Base-by-base conservation (phyloP, 2,797 vertebrate genomes). In the Eupleurogrammus muticus region DNA sequence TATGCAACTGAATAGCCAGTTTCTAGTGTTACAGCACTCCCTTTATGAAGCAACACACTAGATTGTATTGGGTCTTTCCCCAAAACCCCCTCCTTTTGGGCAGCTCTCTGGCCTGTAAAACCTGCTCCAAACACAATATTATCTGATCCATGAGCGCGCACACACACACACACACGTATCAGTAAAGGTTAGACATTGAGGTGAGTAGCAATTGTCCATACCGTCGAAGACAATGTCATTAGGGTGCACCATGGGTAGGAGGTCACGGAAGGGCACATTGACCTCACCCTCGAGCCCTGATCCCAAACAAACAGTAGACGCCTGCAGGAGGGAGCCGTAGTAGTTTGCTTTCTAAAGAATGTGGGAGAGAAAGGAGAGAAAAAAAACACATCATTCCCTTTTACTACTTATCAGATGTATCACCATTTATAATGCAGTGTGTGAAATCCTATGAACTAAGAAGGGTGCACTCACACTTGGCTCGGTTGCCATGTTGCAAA, bases 241-340 rank as follows among this genome's bases (percentile, higher is more conserved):
- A 38, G 98, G 96, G 51, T 96, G 93, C 79, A 97, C 96, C 96
- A 98, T 99, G 62, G 98, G 98, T 61, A 99, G 91, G 69, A 99
- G 92, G 58, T 96, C 92, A 23, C 93, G 77, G 82, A 99, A 96
- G 0, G 97, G 97, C 40, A 97, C 91, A 5, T 95, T 94, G 70
- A 97, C 86, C 0, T 98, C 96, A 0, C 97, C 96, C 0, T 93
- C 70, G 0, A 91, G 92, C n/a, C 95, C 93, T 0, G 90, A 89
- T 23, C 97, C 98, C 70, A 99, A 75, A 84, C 94, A 96, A 38
- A 97, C 94, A 0, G 97, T 97, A 42, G 97, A 97, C 0, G 96
- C 93, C 88, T 98, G 96, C 14, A 98, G 92, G 62, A 99, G 87
- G 23, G 98, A 99, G 70, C 98, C 97, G 0, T 90, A 98, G 86